phyloP scores from a whole-genome alignment of 2,113 vertebrate genomes.

The Tragelaphus scriptus region DNA sequence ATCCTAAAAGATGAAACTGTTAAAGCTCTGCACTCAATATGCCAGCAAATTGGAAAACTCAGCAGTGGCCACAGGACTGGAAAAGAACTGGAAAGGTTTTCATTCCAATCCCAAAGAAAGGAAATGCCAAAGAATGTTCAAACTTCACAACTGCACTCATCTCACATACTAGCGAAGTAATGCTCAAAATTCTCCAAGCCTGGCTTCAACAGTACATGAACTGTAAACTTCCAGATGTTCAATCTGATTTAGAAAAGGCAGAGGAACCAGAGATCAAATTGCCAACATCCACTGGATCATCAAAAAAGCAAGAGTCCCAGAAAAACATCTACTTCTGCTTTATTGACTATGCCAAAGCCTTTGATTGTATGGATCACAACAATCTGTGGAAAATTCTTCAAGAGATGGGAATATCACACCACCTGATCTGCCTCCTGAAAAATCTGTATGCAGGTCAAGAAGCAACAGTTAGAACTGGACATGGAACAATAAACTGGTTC shows the following conservation, averaged over 20 bases:
- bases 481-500: not conserved
- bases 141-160: fast-evolving
- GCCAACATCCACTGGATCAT: not conserved
- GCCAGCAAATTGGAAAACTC: not conserved
- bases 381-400: not conserved
- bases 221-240: not conserved
- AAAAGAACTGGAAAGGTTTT: not conserved
- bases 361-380: not conserved
- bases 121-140: not conserved
- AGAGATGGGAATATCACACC: not conserved
- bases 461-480: not conserved
- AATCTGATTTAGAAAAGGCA: not conserved
- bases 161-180: not conserved
- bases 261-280: not conserved
- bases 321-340: not conserved
- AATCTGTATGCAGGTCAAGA: not conserved
- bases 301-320: not conserved
- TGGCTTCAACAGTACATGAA: not conserved
- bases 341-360: not conserved
- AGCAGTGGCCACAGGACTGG: not conserved
- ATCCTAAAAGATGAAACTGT: not conserved
- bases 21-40: not conserved
- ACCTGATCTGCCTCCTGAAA: not conserved
- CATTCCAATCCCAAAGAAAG: not conserved
- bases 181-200: not conserved